Evolutionary conservation across 2,113 vertebrate genomes (phyloP).

Genomic region (Deroptyus accipitrinus): DNA sequence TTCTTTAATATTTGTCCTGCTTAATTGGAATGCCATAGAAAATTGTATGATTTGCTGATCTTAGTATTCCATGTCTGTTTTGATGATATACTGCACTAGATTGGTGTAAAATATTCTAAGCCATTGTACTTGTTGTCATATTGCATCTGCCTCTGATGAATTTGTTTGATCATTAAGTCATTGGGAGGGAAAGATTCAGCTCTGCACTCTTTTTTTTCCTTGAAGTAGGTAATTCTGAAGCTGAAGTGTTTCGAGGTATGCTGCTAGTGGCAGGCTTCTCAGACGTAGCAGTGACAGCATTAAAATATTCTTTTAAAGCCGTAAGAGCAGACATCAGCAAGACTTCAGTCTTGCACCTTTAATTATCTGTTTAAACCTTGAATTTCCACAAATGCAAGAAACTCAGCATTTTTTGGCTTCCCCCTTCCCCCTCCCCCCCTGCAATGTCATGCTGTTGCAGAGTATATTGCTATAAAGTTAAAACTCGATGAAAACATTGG

Average conservation of each 20-base stretch:
- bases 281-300: conserved; percentile 22
- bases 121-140: not conserved
- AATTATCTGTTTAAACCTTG: conserved; percentile 10
- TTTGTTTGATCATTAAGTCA: conserved; percentile 51
- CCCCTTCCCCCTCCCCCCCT: not conserved
- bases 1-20: not conserved
- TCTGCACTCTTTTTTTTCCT: not conserved
- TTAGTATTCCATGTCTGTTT: not conserved
- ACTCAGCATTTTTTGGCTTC: not conserved
- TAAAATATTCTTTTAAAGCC: conserved; percentile 33
- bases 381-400: conserved; percentile 40
- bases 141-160: not conserved
- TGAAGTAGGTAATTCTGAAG: conserved; percentile 42
- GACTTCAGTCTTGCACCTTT: conserved; percentile 33
- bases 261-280: conserved; percentile 10
- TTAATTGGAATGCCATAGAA: not conserved
- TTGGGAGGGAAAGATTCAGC: not conserved
- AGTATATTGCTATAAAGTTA: not conserved
- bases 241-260: not conserved
- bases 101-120: conserved; percentile 9
- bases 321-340: conserved; percentile 18
- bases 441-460: not conserved
- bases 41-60: not conserved
- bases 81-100: not conserved
- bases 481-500: not conserved